Evolutionary conservation across 2,113 vertebrate species (phyloP), one percentile per base, ranked within the genome.

Genomic region (Phaethon lepturus): DNA sequence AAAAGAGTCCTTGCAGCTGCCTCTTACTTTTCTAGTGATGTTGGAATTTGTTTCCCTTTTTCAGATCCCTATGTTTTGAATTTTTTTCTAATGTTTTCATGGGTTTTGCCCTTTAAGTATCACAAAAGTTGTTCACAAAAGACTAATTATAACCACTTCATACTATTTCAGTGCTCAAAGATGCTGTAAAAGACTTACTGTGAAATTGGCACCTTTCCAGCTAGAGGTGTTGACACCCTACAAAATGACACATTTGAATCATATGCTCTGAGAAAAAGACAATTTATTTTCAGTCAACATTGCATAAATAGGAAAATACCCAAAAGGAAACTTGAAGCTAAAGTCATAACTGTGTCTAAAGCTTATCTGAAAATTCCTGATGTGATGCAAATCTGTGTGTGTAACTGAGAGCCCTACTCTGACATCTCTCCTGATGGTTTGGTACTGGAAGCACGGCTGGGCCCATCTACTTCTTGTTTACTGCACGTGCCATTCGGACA

Each of bases 31-130:
- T 60, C 59, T 62, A 60, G n/a, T 11, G 13, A 85, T 33, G 25
- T 17, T 76, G 58, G 13, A 86, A 75, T 75, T 63, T 47, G 18
- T 60, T 88, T 79, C 23, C 9, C 19, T 28, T 17, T 68, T 83
- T 56, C 50, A 64, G 26, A 58, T 52, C 13, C 29, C 38, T 49
- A 7, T 11, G 19, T 45, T 86, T 49, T 40, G 13, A 5, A 2
- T 45, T 26, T 91, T 74, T 84, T 23, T 8, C 18, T 47, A n/a
- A 58, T 9, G 14, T 11, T 90, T 95, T 42, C 19, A 52, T 28
- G 15, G 25, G 19, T 49, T 86, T 92, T 79, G 13, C 40, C 67
- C 56, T 90, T 87, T 88, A 94, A 90, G 67, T 60, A 72, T 47
- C 23, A 79, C 12, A 33, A 42, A 53, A 45, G 24, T 5, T 33